Conservation (phyloP, 2,113 vertebrate species). For the Dromiciops gliroides region DNA sequence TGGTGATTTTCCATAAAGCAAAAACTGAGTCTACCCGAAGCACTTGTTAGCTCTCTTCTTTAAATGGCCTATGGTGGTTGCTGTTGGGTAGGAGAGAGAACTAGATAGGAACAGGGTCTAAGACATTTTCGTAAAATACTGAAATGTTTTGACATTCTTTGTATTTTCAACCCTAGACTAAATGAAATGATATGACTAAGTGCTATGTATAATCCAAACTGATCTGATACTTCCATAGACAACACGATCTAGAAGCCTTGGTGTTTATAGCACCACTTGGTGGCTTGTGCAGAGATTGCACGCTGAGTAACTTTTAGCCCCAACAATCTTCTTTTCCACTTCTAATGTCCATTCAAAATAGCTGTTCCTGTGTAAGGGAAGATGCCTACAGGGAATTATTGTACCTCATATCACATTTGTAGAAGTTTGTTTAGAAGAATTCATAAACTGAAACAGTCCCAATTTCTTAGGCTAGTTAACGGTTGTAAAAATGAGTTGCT, state of each 20-base stretch:
- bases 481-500: background rate
- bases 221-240: background rate
- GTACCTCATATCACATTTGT: background rate
- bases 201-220: background rate
- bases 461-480: background rate
- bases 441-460: background rate
- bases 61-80: background rate
- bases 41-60: background rate
- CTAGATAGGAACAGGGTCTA: background rate
- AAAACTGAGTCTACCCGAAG: background rate
- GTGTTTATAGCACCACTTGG: background rate
- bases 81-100: background rate
- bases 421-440: background rate
- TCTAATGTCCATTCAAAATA: background rate
- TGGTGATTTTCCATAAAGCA: background rate
- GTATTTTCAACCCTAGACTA: background rate
- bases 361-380: background rate
- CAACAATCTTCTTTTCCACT: background rate
- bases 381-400: background rate
- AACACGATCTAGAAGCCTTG: background rate
- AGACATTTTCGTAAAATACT: background rate
- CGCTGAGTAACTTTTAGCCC: background rate
- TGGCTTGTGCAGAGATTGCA: background rate
- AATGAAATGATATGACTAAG: background rate
- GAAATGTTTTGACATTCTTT: background rate